Conservation (phyloP, 2,888 invertebrate genomes). For the Scotopteryx bipunctaria region DNA sequence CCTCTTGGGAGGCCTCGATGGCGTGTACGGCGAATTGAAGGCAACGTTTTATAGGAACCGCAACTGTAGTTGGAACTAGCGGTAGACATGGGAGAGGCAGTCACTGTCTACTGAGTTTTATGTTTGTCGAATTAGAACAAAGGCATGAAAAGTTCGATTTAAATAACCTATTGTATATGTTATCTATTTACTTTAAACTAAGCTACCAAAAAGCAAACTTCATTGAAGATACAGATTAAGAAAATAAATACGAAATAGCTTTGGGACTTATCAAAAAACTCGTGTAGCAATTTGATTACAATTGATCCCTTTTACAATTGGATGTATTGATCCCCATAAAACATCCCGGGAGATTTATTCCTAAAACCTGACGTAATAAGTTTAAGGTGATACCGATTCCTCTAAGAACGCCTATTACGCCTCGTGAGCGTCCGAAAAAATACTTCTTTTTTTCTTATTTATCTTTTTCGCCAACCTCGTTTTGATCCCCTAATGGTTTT, state of each 20-base stretch:
- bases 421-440: constrained; percentile 46
- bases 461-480: constrained; percentile 58
- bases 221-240: too few species aligned
- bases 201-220: too few species aligned
- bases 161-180: too few species aligned
- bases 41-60: constrained; percentile 41
- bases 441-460: constrained; percentile 55
- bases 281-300: not conserved
- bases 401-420: constrained; percentile 36
- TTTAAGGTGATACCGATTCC: constrained; percentile 32
- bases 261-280: too few species aligned
- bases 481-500: constrained; percentile 71
- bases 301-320: constrained; percentile 4
- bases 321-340: not conserved
- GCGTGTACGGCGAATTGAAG: constrained; percentile 43
- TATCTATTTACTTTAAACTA: too few species aligned
- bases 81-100: constrained; percentile 24
- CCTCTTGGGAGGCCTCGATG: constrained; percentile 44
- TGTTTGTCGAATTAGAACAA: constrained; percentile 25
- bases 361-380: constrained; percentile 28
- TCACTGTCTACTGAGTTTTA: constrained; percentile 19
- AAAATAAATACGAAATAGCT: too few species aligned
- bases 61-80: constrained; percentile 31
- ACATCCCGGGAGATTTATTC: constrained; percentile 19
- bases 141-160: not conserved